Conservation (phyloP, 2,113 vertebrate genomes). For the Helogale parvula region DNA sequence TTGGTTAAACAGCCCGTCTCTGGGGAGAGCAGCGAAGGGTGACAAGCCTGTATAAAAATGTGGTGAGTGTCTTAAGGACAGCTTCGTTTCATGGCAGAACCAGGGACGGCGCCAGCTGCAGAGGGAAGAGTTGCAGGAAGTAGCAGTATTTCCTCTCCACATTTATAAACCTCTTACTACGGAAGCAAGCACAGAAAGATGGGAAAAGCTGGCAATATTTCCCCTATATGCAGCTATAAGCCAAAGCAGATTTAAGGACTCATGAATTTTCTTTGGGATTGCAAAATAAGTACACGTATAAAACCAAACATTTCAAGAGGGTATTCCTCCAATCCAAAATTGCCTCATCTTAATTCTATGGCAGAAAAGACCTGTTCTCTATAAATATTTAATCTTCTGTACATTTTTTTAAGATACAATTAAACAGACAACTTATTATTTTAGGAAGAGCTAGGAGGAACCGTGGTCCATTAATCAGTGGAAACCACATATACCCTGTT, state of each 20-base stretch:
- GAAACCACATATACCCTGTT: slow-evolving; percentile 27
- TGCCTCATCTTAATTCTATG: neutral
- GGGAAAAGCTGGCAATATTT: neutral
- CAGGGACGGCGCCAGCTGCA: neutral
- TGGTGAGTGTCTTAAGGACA: neutral
- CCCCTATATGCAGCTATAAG: slow-evolving; percentile 19
- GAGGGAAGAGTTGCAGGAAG: neutral
- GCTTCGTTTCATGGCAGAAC: neutral
- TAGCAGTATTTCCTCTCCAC: neutral
- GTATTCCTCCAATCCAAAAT: neutral
- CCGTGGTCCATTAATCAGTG: neutral
- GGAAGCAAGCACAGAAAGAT: neutral
- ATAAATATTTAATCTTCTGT: slow-evolving; percentile 31
- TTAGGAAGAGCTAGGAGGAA: slow-evolving; percentile 26
- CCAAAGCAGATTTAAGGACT: slow-evolving; percentile 60
- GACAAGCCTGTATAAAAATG: neutral
- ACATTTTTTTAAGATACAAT: slow-evolving; percentile 46
- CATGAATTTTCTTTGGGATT: slow-evolving; percentile 59
- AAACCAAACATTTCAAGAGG: neutral
- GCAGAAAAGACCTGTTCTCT: neutral
- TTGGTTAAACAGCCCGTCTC: slow-evolving; percentile 9
- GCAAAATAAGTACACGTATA: neutral
- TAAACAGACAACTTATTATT: neutral
- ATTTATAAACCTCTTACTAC: neutral
- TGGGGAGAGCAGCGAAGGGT: neutral